Evolutionary conservation across 2,888 invertebrate species (phyloP), one percentile per base, ranked within the genome.

Genomic region (Megaustenia siamemsis): DNA sequence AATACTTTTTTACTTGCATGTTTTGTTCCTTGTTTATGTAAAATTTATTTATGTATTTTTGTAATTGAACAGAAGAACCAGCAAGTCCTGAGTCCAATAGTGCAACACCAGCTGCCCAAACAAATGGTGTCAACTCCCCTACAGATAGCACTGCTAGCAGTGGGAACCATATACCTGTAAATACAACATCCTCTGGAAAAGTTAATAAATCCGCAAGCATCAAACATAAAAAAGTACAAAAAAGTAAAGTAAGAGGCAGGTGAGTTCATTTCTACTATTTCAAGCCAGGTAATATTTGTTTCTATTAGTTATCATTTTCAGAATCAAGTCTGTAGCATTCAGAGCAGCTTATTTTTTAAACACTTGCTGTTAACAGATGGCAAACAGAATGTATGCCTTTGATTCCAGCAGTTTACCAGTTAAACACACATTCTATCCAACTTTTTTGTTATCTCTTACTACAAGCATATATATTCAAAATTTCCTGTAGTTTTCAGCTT

Each of bases 41-140:
- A 66, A n/a, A 10, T 28, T 8, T 28, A 21, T n/a, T 75, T 35
- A 6, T 40, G 6, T 69, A 6, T 69, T 28, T 12, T 28, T 69
- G 1, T 69, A 6, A 53, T 69, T 15, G 10, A 49, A 49, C 43
- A 84, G 80, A 78, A 63, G 84, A 84, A 53, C 79, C 84, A 53
- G 80, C 79, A 68, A 84, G 84, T n/a, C 84, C 84, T 4, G 84
- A 84, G 73, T 63, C 84, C 5, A 80, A 80, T 73, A 75, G 71
- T 56, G 60, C 84, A 56, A 84, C 84, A 32, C 80, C 84, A 49
- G 80, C 84, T 18, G 28, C 81, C 21, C 90, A 90, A 53, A 90
- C 90, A n/a, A 92, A 92, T 84, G 91, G 91, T 45, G 88, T 89
- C 53, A 86, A 82, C 60, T 87, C 88, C 38, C 89, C 89, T 77